Evolutionary conservation across 2,797 vertebrate species (phyloP).

Genomic region (Eupleurogrammus muticus): DNA sequence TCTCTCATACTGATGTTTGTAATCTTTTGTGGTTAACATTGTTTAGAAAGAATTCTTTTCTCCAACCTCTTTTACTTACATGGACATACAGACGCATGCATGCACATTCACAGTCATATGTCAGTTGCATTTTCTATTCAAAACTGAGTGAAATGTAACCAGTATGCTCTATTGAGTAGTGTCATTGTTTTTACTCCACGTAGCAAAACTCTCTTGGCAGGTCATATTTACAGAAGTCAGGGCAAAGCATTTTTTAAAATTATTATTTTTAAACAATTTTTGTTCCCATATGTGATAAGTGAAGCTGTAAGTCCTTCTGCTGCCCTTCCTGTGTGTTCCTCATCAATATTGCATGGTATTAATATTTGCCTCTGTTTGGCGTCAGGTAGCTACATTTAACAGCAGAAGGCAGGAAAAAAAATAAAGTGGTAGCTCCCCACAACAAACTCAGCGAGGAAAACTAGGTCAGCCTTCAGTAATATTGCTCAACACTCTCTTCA

Average conservation of each 20-base stretch:
- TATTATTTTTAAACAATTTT: slow-evolving; percentile 1
- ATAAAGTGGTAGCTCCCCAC: slow-evolving; percentile 57
- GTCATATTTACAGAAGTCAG: slow-evolving; percentile 50
- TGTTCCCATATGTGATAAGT: slow-evolving; percentile 43
- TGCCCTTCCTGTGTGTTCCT: slow-evolving; percentile 63
- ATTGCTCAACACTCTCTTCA: slow-evolving; percentile 62
- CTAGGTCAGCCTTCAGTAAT: slow-evolving; percentile 76
- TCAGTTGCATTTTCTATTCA: slow-evolving; percentile 13
- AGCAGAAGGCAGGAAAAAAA: slow-evolving; percentile 60
- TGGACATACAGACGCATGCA: slow-evolving; percentile 24
- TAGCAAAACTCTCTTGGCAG: slow-evolving; percentile 38
- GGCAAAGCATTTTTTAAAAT: slow-evolving; percentile 37
- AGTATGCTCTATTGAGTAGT: slow-evolving; percentile 28
- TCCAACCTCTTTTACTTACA: slow-evolving; percentile 3
- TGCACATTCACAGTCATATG: not conserved
- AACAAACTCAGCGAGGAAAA: slow-evolving; percentile 74
- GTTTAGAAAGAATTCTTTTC: not conserved
- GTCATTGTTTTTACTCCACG: slow-evolving; percentile 40
- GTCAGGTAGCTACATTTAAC: slow-evolving; percentile 71
- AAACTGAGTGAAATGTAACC: slow-evolving; percentile 23
- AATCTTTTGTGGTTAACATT: slow-evolving; percentile 18
- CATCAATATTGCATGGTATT: slow-evolving; percentile 82
- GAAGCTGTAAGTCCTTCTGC: slow-evolving; percentile 52
- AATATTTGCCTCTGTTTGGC: slow-evolving; percentile 78
- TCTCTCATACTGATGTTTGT: slow-evolving; percentile 2